A percentile compares a stretch with the other conserved stretches of the same genome.
phyloP scores from a whole-genome alignment of 2,113 vertebrate genomes.

The Phalacrocorax brasilianus region DNA sequence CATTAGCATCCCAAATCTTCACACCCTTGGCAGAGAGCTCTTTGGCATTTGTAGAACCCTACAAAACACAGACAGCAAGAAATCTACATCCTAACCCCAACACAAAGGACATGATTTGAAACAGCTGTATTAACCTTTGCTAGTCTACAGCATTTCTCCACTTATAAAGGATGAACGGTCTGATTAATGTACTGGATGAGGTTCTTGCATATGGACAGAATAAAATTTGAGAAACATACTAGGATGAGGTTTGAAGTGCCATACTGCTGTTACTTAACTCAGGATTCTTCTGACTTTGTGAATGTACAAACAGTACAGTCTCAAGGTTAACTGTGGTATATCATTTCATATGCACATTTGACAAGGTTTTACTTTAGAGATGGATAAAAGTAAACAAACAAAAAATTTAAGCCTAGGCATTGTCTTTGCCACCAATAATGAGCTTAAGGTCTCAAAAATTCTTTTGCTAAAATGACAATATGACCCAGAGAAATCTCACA shows the following conservation, averaged over 20 bases:
- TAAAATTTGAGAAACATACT: background rate
- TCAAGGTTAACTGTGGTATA: background rate
- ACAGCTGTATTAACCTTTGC: background rate
- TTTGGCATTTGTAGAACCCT: slow-evolving; percentile 97
- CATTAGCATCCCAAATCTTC: slow-evolving; percentile 97
- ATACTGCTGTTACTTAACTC: background rate
- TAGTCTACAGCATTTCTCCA: background rate
- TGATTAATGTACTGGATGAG: background rate
- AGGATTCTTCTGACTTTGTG: background rate
- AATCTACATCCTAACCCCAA: background rate
- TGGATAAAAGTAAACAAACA: background rate
- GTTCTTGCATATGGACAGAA: background rate
- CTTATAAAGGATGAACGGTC: background rate
- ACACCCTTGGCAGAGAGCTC: slow-evolving; percentile 93
- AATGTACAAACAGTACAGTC: background rate
- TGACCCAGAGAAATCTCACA: background rate
- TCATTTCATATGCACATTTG: background rate
- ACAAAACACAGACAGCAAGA: background rate
- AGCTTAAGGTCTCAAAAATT: background rate
- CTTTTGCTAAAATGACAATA: background rate
- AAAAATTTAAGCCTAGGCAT: background rate
- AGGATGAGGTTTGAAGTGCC: background rate
- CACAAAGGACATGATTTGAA: background rate
- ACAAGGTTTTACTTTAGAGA: background rate
- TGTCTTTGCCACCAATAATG: background rate